Evolutionary conservation across 1,140 invertebrate genomes (phyloP), one percentile per base, ranked within the genome.

Genomic region (Drosophila sulfurigaster): DNA sequence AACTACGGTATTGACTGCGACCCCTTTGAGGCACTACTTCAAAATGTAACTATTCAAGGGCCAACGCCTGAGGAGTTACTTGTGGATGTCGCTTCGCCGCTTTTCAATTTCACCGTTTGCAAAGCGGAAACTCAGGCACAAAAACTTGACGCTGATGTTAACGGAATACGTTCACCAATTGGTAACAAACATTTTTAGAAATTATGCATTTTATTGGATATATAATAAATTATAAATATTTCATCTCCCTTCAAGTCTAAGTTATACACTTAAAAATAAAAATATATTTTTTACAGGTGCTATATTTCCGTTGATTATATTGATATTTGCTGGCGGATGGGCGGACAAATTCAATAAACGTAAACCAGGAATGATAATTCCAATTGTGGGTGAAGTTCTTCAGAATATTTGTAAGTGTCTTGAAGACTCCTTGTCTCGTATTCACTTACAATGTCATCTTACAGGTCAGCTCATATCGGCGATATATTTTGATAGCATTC

Each of bases 301-400:
- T 0, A 93, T 94, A 4, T 94, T 95, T 56, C 95, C 95, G 0
- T 85, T 95, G 2, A 93, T 95, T 35, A 93, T 95, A 70, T 93
- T 95, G 8, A 85, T 95, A 51, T 94, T 96, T 92, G 91, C 96
- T 76, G 95, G 96, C 67, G 94, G 94, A 1, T 94, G 94, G 94
- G 95, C 95, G 72, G 95, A 95, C 83, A 93, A 94, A 41, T 94
- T 95, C 49, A 95, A 95, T 62, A 94, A 94, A 66, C 81, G 95
- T 43, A 96, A 96, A 92, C 93, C 95, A 16, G 95, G 94, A 63
- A 94, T 95, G 80, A 76, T 95, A 6, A 68, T 95, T 20, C 95
- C 95, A 1, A 93, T 95, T 32, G 66, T 94, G 5, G 95, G 95
- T 6, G 95, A 95, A 77, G 93, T 94, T 0, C 43, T 92, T 6